Base-by-base conservation (phyloP, 1,140 invertebrate species). In the Chymomyza costata region DNA sequence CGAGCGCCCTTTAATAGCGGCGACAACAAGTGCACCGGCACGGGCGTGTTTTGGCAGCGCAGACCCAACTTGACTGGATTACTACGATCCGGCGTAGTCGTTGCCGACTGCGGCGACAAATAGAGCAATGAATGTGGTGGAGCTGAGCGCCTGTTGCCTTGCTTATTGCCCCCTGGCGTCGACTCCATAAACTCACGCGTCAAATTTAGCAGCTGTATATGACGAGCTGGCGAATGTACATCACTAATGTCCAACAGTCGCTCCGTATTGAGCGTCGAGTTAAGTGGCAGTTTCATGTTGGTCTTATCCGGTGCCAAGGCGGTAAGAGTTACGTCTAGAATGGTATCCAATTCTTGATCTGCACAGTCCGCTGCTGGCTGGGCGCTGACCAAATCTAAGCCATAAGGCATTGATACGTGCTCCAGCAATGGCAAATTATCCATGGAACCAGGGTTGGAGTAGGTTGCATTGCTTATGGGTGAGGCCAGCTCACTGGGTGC, bases 211-310 rank as follows among this genome's bases (percentile, higher is more conserved):
- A 82, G 6, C 2, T 83, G 80, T 1, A 82, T 71, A 21, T 83
- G 80, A 5, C 55, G 25, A 0, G 60, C 65, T 2, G 80, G 71
- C 6, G 80, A 74, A 1, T 58, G 57, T 0, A 64, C 14, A 0
- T 47, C 59, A 17, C 34, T 70, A 0, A 85, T 35, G 19, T 85
- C 80, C 19, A 85, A 41, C 18, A 85, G 41, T 1, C 68, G 52
- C 21, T 85, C 81, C 1, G 66, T 82, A 32, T 84, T 84, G 2
- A 85, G 40, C 0, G 83, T 85, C 1, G 83, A 85, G 17, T 83
- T 85, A 2, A 85, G 37, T 0, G 76, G 70, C 53, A 85, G 30
- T 49, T 83, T 85, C 83, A 85, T 82, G 35, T 62, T 56, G 10
- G 51, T 34, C 25, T 71, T 83, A 32, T 81, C 53, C 0, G 83